Conservation (phyloP, 30 jellyfish, hydroid and myxozoan genomes). For the Nemopilema nomurai region DNA sequence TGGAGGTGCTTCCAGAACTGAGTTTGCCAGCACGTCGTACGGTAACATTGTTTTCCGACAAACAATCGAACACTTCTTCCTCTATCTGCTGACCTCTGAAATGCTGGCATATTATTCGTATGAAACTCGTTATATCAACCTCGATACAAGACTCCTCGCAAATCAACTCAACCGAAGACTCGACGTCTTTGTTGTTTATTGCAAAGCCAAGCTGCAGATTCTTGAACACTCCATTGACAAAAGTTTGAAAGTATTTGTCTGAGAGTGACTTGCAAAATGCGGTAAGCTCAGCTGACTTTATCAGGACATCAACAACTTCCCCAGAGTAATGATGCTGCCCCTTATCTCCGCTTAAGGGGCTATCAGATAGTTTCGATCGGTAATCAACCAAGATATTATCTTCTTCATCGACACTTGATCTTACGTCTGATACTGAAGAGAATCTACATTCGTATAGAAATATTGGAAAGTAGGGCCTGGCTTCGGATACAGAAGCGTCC, state of each 20-base stretch:
- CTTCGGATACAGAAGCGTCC: not conserved
- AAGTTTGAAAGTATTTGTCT: conserved; percentile 84
- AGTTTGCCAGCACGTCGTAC: conserved; percentile 54
- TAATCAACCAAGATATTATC: conserved; percentile 34
- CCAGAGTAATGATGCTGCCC: conserved; percentile 1
- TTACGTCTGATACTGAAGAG: conserved; percentile 45
- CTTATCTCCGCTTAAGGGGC: not conserved
- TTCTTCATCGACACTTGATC: not conserved
- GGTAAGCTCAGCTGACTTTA: conserved; percentile 31
- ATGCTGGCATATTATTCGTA: conserved; percentile 83
- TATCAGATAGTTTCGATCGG: conserved; percentile 28
- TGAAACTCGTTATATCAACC: conserved; percentile 80
- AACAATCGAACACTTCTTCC: conserved; percentile 76
- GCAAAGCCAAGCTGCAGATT: conserved; percentile 70
- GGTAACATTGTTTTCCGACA: conserved; percentile 32
- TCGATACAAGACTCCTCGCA: conserved; percentile 92
- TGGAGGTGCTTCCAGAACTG: conserved; percentile 74
- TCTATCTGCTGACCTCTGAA: conserved; percentile 58
- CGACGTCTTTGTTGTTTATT: conserved; percentile 77
- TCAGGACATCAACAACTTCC: conserved; percentile 5
- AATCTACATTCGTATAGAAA: conserved; percentile 60
- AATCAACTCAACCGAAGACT: conserved; percentile 86
- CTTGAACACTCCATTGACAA: conserved; percentile 84
- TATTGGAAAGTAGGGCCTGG: conserved; percentile 40
- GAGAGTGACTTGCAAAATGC: conserved; percentile 62